A percentile compares a stretch with the other conserved stretches of the same genome.
Conservation (phyloP, 92 coral and sea anemone species). For the Epizoanthus ramosus region DNA sequence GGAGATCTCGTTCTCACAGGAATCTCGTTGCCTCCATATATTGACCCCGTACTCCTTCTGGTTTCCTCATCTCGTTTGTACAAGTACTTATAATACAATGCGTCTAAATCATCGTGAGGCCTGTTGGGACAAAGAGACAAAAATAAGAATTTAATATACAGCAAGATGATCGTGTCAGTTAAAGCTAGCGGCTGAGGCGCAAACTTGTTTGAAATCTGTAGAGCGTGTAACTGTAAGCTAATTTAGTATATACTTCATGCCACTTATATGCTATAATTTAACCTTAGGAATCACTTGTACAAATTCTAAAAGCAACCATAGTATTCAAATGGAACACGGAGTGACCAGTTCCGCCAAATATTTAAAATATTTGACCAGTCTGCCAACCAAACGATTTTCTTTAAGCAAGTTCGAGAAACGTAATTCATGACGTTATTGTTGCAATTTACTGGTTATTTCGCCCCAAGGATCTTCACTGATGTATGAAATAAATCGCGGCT, state of each 20-base stretch:
- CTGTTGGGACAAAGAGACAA: slow-evolving; percentile 37
- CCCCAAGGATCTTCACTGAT: slow-evolving; percentile 12
- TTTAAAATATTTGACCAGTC: slow-evolving; percentile 58
- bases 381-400: slow-evolving; percentile 38
- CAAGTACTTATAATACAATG: slow-evolving; percentile 52
- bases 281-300: not conserved
- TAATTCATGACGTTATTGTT: slow-evolving; percentile 21
- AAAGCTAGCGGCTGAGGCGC: slow-evolving; percentile 1
- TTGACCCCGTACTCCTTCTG: slow-evolving; percentile 92
- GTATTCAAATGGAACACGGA: slow-evolving; percentile 4
- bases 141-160: slow-evolving; percentile 4
- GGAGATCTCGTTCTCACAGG: slow-evolving; percentile 56
- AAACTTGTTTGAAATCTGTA: slow-evolving; percentile 20
- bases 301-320: not conserved
- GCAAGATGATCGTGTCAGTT: slow-evolving; percentile 23
- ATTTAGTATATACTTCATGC: not conserved
- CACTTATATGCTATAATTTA: slow-evolving; percentile 4
- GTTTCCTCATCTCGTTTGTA: slow-evolving; percentile 87
- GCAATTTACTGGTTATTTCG: slow-evolving; percentile 20
- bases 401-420: slow-evolving; percentile 40
- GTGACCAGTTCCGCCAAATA: slow-evolving; percentile 52
- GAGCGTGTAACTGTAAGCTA: not conserved
- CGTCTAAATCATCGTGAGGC: slow-evolving; percentile 77
- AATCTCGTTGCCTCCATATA: slow-evolving; percentile 81
- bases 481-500: not conserved